Evolutionary conservation across 2,113 vertebrate genomes (phyloP).

Genomic region (Bos javanicus): DNA sequence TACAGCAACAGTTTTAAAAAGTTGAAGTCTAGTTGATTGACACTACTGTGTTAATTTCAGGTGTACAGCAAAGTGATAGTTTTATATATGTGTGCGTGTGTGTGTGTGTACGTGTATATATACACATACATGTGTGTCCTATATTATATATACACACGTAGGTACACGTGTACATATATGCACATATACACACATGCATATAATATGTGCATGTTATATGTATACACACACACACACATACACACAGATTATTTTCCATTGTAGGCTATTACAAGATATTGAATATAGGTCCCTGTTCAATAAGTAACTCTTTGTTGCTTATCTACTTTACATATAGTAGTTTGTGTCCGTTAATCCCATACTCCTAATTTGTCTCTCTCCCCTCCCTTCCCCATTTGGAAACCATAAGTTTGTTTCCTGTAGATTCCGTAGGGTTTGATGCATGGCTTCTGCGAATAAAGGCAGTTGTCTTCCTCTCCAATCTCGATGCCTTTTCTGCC

Average conservation of each 20-base stretch:
- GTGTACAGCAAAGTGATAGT: background rate
- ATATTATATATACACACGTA: fast-evolving
- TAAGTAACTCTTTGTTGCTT: background rate
- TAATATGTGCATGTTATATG: background rate
- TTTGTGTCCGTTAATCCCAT: background rate
- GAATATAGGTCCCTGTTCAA: background rate
- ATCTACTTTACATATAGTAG: background rate
- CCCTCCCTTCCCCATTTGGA: background rate
- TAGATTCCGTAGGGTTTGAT: background rate
- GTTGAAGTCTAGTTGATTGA: background rate
- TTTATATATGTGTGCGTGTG: fast-evolving
- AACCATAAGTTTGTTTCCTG: background rate
- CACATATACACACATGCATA: background rate
- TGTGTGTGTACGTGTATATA: background rate
- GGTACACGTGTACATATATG: background rate
- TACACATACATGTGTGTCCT: background rate
- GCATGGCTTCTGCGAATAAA: fast-evolving
- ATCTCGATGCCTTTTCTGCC: fast-evolving
- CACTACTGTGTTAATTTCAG: background rate
- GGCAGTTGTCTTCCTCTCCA: background rate
- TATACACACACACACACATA: too few relatives aligned
- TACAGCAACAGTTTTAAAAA: background rate
- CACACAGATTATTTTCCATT: background rate
- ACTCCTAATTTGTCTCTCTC: background rate
- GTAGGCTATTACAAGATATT: background rate